Percentiles rank a stretch among this genome's conserved stretches.
These are phyloP conservation scores for Trachops cirrhosus DNA, from an alignment of 2,797 vertebrate species.

Conservation along the genomic window DNA sequence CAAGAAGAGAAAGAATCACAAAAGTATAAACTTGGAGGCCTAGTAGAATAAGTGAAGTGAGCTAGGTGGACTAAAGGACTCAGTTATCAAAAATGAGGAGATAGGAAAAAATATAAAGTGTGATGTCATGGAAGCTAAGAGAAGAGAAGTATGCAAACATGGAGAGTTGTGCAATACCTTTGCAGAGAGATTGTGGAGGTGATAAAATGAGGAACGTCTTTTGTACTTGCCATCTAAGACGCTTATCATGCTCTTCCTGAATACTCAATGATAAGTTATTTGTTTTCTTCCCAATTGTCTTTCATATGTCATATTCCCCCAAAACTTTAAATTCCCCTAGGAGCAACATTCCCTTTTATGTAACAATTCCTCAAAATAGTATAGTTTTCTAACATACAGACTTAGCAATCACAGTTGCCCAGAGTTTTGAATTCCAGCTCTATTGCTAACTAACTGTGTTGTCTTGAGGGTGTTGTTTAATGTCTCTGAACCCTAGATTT, in stretches of 20 bases:
- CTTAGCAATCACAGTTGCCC: background rate
- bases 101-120: background rate
- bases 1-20: background rate
- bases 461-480: background rate
- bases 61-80: background rate
- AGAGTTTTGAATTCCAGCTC: background rate
- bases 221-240: background rate
- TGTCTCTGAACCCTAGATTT: background rate
- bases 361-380: background rate
- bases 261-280: background rate
- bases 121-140: background rate
- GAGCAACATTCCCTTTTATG: background rate
- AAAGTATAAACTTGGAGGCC: background rate
- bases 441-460: background rate
- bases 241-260: background rate
- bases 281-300: background rate
- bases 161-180: background rate
- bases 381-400: background rate
- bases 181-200: background rate
- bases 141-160: background rate
- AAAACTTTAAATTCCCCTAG: background rate
- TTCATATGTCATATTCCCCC: background rate
- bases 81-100: background rate
- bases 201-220: background rate
- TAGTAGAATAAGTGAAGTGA: background rate